Base-by-base conservation (phyloP, 2,888 invertebrate species). In the Deilephila elpenor region DNA sequence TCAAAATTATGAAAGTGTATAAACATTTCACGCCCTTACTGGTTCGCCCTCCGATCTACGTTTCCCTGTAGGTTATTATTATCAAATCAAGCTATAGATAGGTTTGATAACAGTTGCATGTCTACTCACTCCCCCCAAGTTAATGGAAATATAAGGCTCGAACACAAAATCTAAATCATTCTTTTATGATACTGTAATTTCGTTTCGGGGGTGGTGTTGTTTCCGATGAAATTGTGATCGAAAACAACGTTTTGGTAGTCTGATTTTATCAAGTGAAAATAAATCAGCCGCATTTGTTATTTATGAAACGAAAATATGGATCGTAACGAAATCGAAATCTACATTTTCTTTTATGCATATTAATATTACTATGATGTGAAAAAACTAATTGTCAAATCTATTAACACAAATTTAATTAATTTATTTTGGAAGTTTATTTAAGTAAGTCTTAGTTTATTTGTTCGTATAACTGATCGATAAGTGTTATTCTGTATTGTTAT, bases 1-100 rank as follows among this genome's bases (percentile, higher is more conserved):
- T 92, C 89, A 88, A 92, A 93, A 94, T 94, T 94, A 94, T 94
- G 92, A 93, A 93, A 93, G 91, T 93, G 93, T 94, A 93, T 93
- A 93, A 93, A 94, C 93, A 93, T 93, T 94, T 93, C 93, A 93
- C 94, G 91, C 93, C 93, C 93, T 85, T 59, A 67, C 73, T 70
- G 32, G 51, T 71, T 71, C 73, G 71, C 71, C 71, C 74, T 70
- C 51, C 70, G 70, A 93, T 91, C 88, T 89, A 87, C 89, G 86
- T 89, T 92, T 90, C 83, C 89, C 85, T 87, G 88, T 84, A 91
- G 90, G 88, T 93, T 93, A 94, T 94, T 94, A 94, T 94, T 94
- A 94, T 94, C 93, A 92, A 94, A 94, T 94, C 93, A 94, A 88
- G 88, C 84, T 91, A 92, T 90, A 91, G 93, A 93, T 93, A 93